Conservation (phyloP, 2,113 vertebrate genomes). For the Oncorhynchus keta region DNA sequence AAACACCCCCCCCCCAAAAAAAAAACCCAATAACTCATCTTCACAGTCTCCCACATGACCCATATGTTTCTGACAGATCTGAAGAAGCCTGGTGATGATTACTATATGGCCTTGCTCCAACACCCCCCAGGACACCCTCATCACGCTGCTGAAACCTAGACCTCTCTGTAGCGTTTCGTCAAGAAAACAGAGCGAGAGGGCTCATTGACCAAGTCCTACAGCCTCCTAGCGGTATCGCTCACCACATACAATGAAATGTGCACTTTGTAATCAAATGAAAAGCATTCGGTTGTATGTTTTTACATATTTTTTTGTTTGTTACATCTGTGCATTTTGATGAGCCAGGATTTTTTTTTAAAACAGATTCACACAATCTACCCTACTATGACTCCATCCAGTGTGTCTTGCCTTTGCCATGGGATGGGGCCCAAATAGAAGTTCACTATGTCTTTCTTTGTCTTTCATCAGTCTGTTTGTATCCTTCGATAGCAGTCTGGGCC, state of each 20-base stretch:
- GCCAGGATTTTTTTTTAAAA: background rate
- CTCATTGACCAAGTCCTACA: conserved; percentile 35
- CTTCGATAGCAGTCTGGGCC: conserved; percentile 45
- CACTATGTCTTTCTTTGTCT: background rate
- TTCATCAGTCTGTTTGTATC: background rate
- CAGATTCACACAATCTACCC: background rate
- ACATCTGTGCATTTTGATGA: too few relatives aligned
- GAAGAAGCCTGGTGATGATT: conserved; percentile 65
- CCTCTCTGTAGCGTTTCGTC: conserved; percentile 46
- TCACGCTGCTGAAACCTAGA: conserved; percentile 43
- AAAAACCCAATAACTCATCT: conserved; percentile 62
- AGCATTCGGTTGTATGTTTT: background rate
- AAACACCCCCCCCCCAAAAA: conserved; percentile 36
- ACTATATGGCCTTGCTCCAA: conserved; percentile 62
- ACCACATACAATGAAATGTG: conserved; percentile 8
- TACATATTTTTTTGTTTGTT: too few relatives aligned
- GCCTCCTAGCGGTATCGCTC: conserved; percentile 14
- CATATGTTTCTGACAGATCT: conserved; percentile 64
- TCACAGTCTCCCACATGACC: conserved; percentile 60
- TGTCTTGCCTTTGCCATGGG: background rate
- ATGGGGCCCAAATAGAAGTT: background rate
- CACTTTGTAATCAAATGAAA: conserved; percentile 6
- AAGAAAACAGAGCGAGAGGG: conserved; percentile 30
- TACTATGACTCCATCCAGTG: background rate
- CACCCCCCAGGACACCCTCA: conserved; percentile 49